Base-by-base conservation (phyloP, 2,888 invertebrate species). In the Andrena haemorrhoa region DNA sequence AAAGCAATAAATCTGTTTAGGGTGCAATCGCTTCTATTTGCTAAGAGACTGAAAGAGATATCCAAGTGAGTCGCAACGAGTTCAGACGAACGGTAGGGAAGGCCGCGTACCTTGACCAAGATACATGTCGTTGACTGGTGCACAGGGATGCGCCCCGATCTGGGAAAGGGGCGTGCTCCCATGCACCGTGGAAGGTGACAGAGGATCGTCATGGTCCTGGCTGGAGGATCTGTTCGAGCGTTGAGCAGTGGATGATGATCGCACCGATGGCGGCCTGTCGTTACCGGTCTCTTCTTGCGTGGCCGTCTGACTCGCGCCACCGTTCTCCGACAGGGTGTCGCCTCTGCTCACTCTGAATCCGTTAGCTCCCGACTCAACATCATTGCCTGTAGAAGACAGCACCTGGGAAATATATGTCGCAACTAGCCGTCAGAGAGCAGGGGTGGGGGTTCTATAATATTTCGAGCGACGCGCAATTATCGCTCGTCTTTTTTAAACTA, bases 91-190 rank as follows among this genome's bases (percentile, higher is more conserved):
- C 8, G n/a, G 33, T 16, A 5, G 23, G 4, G 20, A 6, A 3
- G 1, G 20, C 0, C 10, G 47, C 90, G 83, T 82, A 95, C 95
- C 94, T 94, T 94, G 94, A 75, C 94, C 93, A 85, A 94, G 92
- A 89, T 93, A 94, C 88, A 93, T 93, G 86, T 95, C 94, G 85
- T 93, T 94, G 86, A 95, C 94, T 56, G 95, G 95, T 64, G 95
- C 95, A 88, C 97, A 95, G 64, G 96, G 94, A 89, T 96, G 96
- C 78, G 96, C 96, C 75, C 98, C 98, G 88, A 98, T 98, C 94
- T 98, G 97, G 63, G 97, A 97, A 73, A 98, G 95, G 0, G 98
- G 98, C 71, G 98, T 98, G 87, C 97, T 97, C 53, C 98, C 98
- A 93, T 97, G 97, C 71, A 98, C 96, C 86, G 97, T 92, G 47